These are phyloP conservation scores for Rotaria magnacalcarata DNA, from an alignment of 2,888 invertebrate genomes.

Conservation along the genomic window DNA sequence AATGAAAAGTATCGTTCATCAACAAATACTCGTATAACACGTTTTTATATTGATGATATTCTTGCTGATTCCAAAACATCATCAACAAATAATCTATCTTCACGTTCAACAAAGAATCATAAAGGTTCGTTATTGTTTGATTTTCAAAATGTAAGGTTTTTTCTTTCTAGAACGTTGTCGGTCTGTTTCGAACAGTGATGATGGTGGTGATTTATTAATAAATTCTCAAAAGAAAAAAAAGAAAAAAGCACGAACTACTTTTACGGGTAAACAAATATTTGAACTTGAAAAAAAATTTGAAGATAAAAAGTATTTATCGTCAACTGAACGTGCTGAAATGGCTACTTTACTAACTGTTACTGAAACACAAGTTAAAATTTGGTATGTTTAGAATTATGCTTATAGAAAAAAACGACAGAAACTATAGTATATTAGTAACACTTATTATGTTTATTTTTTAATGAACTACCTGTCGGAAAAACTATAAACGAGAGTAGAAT, in stretches of 20 bases:
- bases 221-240: slow-evolving; percentile 50
- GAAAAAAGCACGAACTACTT: slow-evolving; percentile 82
- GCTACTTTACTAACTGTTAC: slow-evolving; percentile 86
- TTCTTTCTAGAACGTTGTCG: not conserved
- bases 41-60: slow-evolving; percentile 31
- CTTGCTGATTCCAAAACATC: not conserved
- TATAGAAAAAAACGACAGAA: not conserved
- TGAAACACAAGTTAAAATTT: slow-evolving; percentile 77
- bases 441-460: not conserved
- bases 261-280: slow-evolving; percentile 90
- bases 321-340: slow-evolving; percentile 87
- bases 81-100: not conserved
- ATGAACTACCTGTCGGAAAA: not conserved
- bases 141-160: not conserved
- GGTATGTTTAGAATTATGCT: not conserved
- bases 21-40: not conserved
- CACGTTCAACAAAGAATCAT: not conserved
- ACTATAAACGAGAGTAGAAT: not conserved
- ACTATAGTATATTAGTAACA: too few relatives aligned
- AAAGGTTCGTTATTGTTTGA: not conserved
- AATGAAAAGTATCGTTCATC: not conserved
- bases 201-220: not conserved
- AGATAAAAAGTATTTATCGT: slow-evolving; percentile 87
- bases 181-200: slow-evolving; percentile 25
- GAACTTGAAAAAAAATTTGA: slow-evolving; percentile 93